Evolutionary conservation across 2,888 invertebrate species (phyloP), one percentile per base, ranked within the genome.

Genomic region (Lasioglossum leucozonium): DNA sequence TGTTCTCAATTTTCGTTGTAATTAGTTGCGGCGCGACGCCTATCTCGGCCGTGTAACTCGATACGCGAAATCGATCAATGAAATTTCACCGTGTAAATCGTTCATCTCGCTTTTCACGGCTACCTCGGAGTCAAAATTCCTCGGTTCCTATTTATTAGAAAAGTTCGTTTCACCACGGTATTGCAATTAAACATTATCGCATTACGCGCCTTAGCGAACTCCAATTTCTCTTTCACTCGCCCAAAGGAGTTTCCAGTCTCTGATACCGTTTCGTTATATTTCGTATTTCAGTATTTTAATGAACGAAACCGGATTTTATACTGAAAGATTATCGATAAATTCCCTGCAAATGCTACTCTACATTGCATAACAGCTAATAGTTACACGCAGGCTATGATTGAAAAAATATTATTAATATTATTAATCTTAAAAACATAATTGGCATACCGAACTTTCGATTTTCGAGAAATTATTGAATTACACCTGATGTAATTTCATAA

Each of bases 1-100:
- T 77, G 79, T 89, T 84, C 86, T 75, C 85, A 81, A 90, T 89
- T 90, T 89, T 90, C 84, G 84, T 79, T 88, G 58, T 85, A 90
- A 90, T 90, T 90, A 86, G 83, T 83, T 77, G 74, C 71, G 34
- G 78, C 62, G 40, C 81, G 74, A n/a, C 78, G 73, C 76, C 71
- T 42, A 78, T 42, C 65, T 74, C 55, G 71, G 42, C 44, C 73
- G 67, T 80, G 81, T 79, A 82, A 88, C 81, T 72, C 82, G 80
- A 88, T 81, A 71, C 85, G 71, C 76, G 67, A 16, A 30, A 58
- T 79, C 82, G 87, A 88, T 87, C 87, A 79, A 81, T 74, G 85
- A 62, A 80, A 77, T 82, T 76, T 80, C 85, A 16, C 65, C 73
- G 72, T 72, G 58, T 81, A 40, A 85, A 88, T 85, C 71, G 81